These are phyloP conservation scores for Dolomedes plantarius DNA, from an alignment of 2,888 invertebrate genomes.

Conservation along the genomic window DNA sequence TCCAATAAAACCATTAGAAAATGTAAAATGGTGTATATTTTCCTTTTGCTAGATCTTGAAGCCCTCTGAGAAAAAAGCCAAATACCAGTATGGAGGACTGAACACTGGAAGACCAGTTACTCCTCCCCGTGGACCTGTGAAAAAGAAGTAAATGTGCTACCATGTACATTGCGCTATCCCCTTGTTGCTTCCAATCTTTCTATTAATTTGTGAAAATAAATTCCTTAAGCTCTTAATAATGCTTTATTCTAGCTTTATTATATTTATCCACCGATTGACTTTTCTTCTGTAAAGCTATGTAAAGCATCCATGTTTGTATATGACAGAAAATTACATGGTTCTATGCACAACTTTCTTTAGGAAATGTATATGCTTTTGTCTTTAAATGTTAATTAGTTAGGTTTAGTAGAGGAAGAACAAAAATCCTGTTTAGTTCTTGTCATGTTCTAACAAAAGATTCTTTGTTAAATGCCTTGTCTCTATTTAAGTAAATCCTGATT, in stretches of 20 bases:
- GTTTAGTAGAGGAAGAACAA: neutral
- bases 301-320: slow-evolving; percentile 33
- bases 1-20: no score
- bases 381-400: slow-evolving; percentile 7
- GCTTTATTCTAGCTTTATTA: slow-evolving; percentile 47
- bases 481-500: slow-evolving; percentile 22
- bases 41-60: slow-evolving; percentile 90
- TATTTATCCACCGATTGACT: slow-evolving; percentile 42
- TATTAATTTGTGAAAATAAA: slow-evolving; percentile 46
- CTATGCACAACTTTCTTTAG: slow-evolving; percentile 38
- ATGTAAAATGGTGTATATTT: no score
- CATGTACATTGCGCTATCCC: slow-evolving; percentile 45
- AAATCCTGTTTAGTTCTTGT: slow-evolving; percentile 29
- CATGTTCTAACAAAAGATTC: neutral
- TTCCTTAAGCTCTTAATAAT: slow-evolving; percentile 40
- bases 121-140: slow-evolving; percentile 87
- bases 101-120: slow-evolving; percentile 98
- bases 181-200: slow-evolving; percentile 50
- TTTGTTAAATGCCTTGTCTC: slow-evolving; percentile 10
- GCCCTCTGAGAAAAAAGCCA: slow-evolving; percentile 99
- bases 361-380: slow-evolving; percentile 23
- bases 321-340: neutral
- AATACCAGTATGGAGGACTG: slow-evolving; percentile 96
- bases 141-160: slow-evolving; percentile 74
- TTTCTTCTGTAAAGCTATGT: slow-evolving; percentile 36